Base-by-base conservation (phyloP, 2,888 invertebrate genomes). In the Agriopis marginaria region DNA sequence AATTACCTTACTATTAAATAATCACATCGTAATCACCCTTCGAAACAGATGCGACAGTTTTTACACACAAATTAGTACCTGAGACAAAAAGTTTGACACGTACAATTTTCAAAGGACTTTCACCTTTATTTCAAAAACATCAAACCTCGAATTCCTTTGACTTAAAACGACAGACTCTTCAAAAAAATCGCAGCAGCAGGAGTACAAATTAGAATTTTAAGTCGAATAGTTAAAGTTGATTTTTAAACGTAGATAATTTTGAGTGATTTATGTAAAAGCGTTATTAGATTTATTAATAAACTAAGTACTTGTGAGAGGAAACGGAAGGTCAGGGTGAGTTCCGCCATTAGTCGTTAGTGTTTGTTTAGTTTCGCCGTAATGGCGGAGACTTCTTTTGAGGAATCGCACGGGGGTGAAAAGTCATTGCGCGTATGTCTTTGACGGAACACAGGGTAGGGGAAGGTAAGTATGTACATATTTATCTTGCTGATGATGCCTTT, bases 301-400 rank as follows among this genome's bases (percentile, higher is more conserved):
- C 77, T 73, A 76, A 79, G 79, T 79, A 80, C 77, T 32, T 5
- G 71, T 67, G 70, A 78, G 77, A 80, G 85, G 85, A 84, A 81
- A 75, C 79, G 80, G 79, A 79, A 77, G 77, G 82, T 78, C 78
- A 72, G 82, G 84, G 84, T 85, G 80, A 84, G 81, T 82, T 85
- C 85, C 85, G 84, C 84, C 80, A 84, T 85, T 84, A 84, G 81
- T 80, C n/a, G 70, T 61, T 73, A 75, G 77, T 81, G 82, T 86
- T 84, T 84, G 82, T 81, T 84, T 82, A 82, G 78, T 77, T 74
- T 75, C 68, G 71, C 78, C 77, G 75, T 85, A 85, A 85, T 85
- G 83, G 78, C 62, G 72, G 66, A 45, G 45, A n/a, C 8, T 45
- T 45, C 58, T 79, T 78, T 79, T 82, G 83, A 84, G 77, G 73